These are phyloP conservation scores for Rotaria magnacalcarata DNA, from an alignment of 2,888 invertebrate species.

Conservation along the genomic window DNA sequence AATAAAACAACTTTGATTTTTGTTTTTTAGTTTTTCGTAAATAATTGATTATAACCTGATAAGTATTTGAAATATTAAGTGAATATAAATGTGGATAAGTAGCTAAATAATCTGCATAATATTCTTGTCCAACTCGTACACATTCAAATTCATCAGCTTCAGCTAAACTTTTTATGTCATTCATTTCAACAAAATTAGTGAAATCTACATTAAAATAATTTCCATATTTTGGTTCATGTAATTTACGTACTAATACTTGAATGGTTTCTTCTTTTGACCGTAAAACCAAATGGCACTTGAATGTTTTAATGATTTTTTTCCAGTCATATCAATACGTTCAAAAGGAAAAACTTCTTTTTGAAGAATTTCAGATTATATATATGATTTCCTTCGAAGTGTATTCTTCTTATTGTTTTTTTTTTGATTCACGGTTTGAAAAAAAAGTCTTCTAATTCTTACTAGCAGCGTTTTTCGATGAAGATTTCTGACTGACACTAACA, in stretches of 20 bases:
- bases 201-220: constrained; percentile 88
- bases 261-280: constrained; percentile 91
- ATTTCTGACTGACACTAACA: no score
- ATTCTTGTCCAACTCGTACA: constrained; percentile 89
- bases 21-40: no score
- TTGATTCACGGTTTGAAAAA: not conserved
- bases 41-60: constrained; percentile 51
- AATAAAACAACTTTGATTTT: not conserved
- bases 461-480: no score
- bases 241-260: constrained; percentile 78
- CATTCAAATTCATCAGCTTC: constrained; percentile 97
- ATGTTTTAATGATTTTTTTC: constrained; percentile 77
- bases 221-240: constrained; percentile 86
- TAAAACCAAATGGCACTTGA: constrained; percentile 90
- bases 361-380: constrained; percentile 79
- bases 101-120: constrained; percentile 89
- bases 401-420: no score
- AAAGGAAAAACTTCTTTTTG: constrained; percentile 77
- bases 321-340: constrained; percentile 49
- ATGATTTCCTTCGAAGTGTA: no score
- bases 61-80: constrained; percentile 60
- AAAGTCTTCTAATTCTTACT: no score
- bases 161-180: constrained; percentile 88
- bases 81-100: constrained; percentile 82
- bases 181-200: constrained; percentile 91